phyloP scores from a whole-genome alignment of 2,113 vertebrate species.

The Osmerus eperlanus region DNA sequence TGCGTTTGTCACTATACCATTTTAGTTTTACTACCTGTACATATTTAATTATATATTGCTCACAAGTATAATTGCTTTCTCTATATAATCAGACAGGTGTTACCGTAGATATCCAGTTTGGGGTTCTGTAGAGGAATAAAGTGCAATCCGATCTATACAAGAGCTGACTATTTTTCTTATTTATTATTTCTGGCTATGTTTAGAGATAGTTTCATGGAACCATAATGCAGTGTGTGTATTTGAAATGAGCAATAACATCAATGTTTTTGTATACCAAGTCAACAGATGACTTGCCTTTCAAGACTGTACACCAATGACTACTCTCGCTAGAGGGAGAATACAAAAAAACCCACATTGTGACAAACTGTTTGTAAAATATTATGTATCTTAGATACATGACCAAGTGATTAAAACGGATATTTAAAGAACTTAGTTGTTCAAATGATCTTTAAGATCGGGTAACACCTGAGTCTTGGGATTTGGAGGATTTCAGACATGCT shows the following conservation, averaged over 20 bases:
- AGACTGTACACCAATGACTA: slow-evolving; percentile 60
- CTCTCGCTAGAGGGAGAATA: slow-evolving; percentile 63
- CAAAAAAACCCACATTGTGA: slow-evolving; percentile 42
- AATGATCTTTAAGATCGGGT: too few species aligned
- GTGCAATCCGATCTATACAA: slow-evolving; percentile 88
- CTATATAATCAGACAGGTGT: slow-evolving; percentile 60
- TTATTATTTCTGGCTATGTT: slow-evolving; percentile 71
- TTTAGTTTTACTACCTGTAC: slow-evolving; percentile 74
- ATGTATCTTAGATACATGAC: slow-evolving; percentile 37
- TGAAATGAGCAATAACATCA: slow-evolving; percentile 75
- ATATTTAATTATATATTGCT: slow-evolving; percentile 63
- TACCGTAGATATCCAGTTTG: slow-evolving; percentile 61
- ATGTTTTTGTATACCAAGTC: slow-evolving; percentile 39
- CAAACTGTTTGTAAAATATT: slow-evolving; percentile 50
- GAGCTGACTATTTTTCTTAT: slow-evolving; percentile 81
- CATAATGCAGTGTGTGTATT: slow-evolving; percentile 76
- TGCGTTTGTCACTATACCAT: slow-evolving; percentile 79
- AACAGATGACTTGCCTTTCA: slow-evolving; percentile 57
- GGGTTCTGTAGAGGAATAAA: slow-evolving; percentile 75
- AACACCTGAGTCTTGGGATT: too few species aligned
- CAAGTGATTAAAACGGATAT: neutral
- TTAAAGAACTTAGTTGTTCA: too few species aligned
- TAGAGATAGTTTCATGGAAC: slow-evolving; percentile 69
- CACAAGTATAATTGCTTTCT: slow-evolving; percentile 62
- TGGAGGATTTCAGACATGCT: slow-evolving; percentile 2